These are phyloP conservation scores for Vanessa atalanta DNA, from an alignment of 1,140 invertebrate species.

Conservation along the genomic window DNA sequence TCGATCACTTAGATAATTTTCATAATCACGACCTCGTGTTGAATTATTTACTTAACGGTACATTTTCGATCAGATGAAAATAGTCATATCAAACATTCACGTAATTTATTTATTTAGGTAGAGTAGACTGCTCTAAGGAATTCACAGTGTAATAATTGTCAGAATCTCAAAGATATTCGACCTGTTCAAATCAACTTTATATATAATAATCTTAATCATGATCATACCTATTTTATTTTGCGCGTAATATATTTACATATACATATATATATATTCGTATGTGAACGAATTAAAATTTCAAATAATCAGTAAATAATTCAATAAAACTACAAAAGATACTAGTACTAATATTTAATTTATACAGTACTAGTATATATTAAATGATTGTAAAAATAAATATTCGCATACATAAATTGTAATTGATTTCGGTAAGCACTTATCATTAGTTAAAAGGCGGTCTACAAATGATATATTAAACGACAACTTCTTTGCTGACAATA, in stretches of 20 bases:
- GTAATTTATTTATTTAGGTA: not conserved
- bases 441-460: slow-evolving; percentile 2
- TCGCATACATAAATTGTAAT: not conserved
- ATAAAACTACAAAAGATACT: no score
- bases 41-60: slow-evolving; percentile 19
- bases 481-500: not conserved
- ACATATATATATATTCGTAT: no score
- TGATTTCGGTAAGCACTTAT: not conserved
- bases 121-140: no score
- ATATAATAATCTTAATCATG: not conserved
- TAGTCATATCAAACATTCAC: not conserved
- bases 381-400: not conserved
- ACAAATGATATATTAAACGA: slow-evolving; percentile 10
- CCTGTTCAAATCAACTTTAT: no score
- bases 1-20: slow-evolving; percentile 16
- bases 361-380: no score
- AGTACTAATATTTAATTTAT: no score
- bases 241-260: no score
- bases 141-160: no score
- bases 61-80: not conserved
- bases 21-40: slow-evolving; percentile 26
- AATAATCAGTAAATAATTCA: no score
- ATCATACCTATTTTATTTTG: not conserved
- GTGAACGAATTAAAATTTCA: no score
- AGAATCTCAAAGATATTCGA: no score